phyloP scores from a whole-genome alignment of 1,140 invertebrate genomes.

The Chrysomallon squamiferum region DNA sequence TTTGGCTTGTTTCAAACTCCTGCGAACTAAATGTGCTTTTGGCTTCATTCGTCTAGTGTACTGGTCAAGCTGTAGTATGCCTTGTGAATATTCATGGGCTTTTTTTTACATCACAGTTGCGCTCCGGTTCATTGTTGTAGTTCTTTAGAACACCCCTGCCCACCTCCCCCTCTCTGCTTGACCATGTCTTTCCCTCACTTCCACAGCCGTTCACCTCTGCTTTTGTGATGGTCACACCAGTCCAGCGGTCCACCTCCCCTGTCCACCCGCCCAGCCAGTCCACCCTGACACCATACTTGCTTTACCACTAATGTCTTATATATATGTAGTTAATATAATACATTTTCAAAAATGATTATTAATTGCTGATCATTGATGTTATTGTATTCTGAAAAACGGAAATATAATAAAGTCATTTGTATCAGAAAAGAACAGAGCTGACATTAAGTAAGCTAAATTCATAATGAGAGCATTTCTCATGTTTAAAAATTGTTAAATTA shows the following conservation, averaged over 20 bases:
- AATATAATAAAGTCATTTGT: too few species aligned
- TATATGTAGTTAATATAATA: too few species aligned
- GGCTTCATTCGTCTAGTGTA: not conserved
- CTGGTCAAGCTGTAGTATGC: not conserved
- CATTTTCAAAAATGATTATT: too few species aligned
- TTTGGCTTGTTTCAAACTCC: too few species aligned
- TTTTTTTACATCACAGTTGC: slow-evolving; percentile 4
- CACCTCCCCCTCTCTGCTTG: not conserved
- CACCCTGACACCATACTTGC: too few species aligned
- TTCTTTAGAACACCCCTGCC: slow-evolving; percentile 25
- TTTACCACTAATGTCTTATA: not conserved
- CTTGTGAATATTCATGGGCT: not conserved
- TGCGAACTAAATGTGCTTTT: not conserved
- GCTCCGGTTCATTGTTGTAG: slow-evolving; percentile 24
- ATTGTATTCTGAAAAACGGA: too few species aligned
- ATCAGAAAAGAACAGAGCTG: too few species aligned
- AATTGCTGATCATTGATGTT: too few species aligned
- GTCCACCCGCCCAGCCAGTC: not conserved
- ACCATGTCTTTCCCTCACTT: slow-evolving; percentile 1
- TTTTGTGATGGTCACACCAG: slow-evolving; percentile 45
- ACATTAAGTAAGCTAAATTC: too few species aligned
- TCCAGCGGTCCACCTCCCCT: slow-evolving; percentile 17
- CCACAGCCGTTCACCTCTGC: slow-evolving; percentile 9
- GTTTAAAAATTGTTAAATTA: too few species aligned
- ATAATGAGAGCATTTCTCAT: too few species aligned